Percentiles rank a stretch among this genome's conserved stretches.
phyloP scores from a whole-genome alignment of 2,113 vertebrate genomes.

The Paracanthobrama guichenoti region DNA sequence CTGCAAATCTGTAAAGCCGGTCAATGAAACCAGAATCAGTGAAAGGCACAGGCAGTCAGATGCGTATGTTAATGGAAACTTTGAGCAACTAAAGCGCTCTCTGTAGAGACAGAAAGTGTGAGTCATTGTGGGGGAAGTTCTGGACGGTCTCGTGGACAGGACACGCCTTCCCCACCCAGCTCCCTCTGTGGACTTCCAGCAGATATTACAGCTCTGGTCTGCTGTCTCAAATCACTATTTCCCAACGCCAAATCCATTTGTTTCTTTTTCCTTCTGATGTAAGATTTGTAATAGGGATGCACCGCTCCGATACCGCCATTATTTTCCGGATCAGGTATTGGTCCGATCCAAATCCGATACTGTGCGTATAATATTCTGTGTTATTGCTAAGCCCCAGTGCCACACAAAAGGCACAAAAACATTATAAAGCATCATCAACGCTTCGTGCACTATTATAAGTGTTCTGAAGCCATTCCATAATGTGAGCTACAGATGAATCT shows the following conservation, averaged over 20 bases:
- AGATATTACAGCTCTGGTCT: not conserved
- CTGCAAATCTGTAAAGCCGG: not conserved
- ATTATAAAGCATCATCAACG: too few relatives aligned
- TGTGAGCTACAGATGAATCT: too few relatives aligned
- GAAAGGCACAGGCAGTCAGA: conserved; percentile 46
- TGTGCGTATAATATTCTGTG: too few relatives aligned
- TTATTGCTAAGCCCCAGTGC: too few relatives aligned
- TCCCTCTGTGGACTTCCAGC: not conserved
- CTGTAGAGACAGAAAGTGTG: conserved; percentile 65
- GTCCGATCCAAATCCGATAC: too few relatives aligned
- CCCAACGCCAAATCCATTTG: not conserved
- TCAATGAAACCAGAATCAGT: conserved; percentile 10
- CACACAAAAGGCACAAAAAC: too few relatives aligned
- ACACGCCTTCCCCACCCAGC: conserved; percentile 3
- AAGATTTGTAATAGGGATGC: too few relatives aligned
- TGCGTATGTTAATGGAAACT: conserved; percentile 27
- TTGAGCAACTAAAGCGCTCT: conserved; percentile 32
- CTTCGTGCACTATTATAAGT: too few relatives aligned
- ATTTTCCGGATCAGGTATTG: too few relatives aligned
- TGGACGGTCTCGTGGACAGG: conserved; percentile 19
- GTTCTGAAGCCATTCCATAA: too few relatives aligned
- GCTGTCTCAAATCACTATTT: not conserved
- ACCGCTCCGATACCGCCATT: too few relatives aligned
- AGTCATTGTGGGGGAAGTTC: conserved; percentile 61
- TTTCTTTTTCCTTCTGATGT: not conserved